A percentile compares a stretch with the other conserved stretches of the same genome.
Conservation (phyloP, 2,888 invertebrate species). For the Aplocera efformata region DNA sequence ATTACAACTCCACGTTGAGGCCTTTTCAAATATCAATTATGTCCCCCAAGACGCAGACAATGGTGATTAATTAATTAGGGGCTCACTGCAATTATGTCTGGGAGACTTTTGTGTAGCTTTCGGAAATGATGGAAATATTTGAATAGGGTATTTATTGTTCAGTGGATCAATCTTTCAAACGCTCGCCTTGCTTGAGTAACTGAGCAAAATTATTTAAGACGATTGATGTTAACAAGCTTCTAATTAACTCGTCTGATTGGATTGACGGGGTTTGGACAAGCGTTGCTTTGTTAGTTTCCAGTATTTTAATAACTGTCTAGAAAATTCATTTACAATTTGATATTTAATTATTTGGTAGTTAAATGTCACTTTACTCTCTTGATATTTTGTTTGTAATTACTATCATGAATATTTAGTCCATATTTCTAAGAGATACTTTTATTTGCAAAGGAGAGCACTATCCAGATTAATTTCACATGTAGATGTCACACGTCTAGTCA, state of each 20-base stretch:
- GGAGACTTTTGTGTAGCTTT: constrained; percentile 35
- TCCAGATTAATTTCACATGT: too few species aligned
- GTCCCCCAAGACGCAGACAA: constrained; percentile 58
- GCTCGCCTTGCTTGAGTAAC: neutral
- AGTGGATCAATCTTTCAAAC: neutral
- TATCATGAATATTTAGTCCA: too few species aligned
- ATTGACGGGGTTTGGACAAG: neutral
- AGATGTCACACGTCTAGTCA: too few species aligned
- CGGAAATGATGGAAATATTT: constrained; percentile 32
- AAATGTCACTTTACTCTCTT: too few species aligned
- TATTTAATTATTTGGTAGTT: too few species aligned
- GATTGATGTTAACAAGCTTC: too few species aligned
- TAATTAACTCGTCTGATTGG: too few species aligned
- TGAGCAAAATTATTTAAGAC: neutral
- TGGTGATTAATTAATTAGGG: constrained; percentile 77
- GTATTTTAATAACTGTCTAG: too few species aligned
- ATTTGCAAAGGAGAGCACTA: too few species aligned
- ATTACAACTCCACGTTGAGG: constrained; percentile 47
- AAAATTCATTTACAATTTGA: too few species aligned
- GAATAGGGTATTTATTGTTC: constrained; percentile 11
- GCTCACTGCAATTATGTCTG: constrained; percentile 68
- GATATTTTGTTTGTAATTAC: too few species aligned
- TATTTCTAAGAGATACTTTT: too few species aligned
- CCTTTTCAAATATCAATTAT: constrained; percentile 78
- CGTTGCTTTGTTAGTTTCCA: neutral